Evolutionary conservation across 35 echinoderm and acorn worm species (phyloP), one percentile per base, ranked within the genome.

Genomic region (Amphiura filiformis): DNA sequence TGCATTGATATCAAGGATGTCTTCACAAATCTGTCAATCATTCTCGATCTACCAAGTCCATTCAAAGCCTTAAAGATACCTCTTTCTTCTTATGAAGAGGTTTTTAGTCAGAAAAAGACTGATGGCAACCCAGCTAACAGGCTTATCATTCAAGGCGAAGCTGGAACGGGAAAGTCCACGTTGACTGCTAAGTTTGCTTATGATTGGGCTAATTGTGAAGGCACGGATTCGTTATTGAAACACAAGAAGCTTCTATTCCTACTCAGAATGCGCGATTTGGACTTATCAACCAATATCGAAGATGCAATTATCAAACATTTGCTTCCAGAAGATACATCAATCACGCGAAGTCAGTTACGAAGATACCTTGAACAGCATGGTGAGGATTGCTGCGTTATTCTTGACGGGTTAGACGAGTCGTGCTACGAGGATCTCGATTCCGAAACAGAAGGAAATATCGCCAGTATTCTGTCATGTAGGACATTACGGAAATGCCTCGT

Each of bases 331-430:
- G 40, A 79, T 39, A 78, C 31, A 34, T 20, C 36, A 4, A 39
- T 91, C 76, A 85, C 82, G 1, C 30, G 65, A 13, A 1, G 28
- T 83, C 41, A 37, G 28, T 31, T 91, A 52, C 80, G 78, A 38
- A 26, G 57, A 37, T 85, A 76, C 35, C 37, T 70, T 56, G 89
- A 61, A 49, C 36, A 85, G 36, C 70, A 91, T 39, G 36, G 75
- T n/a, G 57, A 91, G 30, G 81, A 84, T 15, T 82, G 84, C 14
- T 82, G 65, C 31, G 22, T 91, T 33, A 82, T 91, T 34, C 41
- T 91, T 7, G 89, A 91, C 65, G 89, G 89, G 1, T 91, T 85
- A 37, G 89, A 91, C 77, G 89, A 91, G 33, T 91, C 84, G 80
- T 85, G 76, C 39, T 82, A 81, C 18, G 76, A 85, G 34, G 89